Conservation (phyloP, 2,797 vertebrate species). For the Prunella strophiata region DNA sequence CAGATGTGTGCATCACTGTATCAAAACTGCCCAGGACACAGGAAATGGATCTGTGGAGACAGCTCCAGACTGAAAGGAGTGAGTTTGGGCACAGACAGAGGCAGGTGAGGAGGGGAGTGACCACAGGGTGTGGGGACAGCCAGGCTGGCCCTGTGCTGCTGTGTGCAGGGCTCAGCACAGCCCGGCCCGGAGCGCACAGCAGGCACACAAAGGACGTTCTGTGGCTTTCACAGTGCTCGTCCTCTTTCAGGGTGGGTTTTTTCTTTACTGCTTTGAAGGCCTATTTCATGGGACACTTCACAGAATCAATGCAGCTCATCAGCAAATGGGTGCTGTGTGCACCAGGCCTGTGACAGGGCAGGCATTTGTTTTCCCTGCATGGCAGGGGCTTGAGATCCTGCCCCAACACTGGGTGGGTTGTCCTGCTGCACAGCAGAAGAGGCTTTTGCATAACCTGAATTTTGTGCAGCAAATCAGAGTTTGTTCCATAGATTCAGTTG, state of each 20-base stretch:
- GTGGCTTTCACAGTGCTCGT: constrained; percentile 87
- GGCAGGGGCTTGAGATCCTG: constrained; percentile 78
- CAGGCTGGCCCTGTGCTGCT: too few species aligned
- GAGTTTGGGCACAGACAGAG: too few species aligned
- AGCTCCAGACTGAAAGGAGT: neutral
- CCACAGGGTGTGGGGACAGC: neutral
- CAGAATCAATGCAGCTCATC: constrained; percentile 84
- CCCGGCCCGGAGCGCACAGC: constrained; percentile 73
- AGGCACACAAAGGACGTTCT: constrained; percentile 85
- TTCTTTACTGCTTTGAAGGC: constrained; percentile 83
- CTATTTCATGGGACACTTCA: constrained; percentile 89
- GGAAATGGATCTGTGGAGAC: neutral
- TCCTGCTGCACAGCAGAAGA: constrained; percentile 68
- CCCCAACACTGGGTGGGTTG: constrained; percentile 73
- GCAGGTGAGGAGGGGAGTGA: neutral
- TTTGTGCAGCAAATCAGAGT: neutral
- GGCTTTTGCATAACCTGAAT: constrained; percentile 63
- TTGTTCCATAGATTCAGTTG: neutral
- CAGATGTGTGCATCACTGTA: constrained; percentile 18
- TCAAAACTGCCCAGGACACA: neutral
- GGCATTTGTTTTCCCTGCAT: constrained; percentile 68
- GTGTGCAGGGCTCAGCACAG: neutral
- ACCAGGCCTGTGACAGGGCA: constrained; percentile 74
- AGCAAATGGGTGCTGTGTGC: constrained; percentile 82
- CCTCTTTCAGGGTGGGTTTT: constrained; percentile 78